Percentiles rank a stretch among this genome's conserved stretches.
Evolutionary conservation across 2,888 invertebrate genomes (phyloP).

Genomic region (Netelia virgata): DNA sequence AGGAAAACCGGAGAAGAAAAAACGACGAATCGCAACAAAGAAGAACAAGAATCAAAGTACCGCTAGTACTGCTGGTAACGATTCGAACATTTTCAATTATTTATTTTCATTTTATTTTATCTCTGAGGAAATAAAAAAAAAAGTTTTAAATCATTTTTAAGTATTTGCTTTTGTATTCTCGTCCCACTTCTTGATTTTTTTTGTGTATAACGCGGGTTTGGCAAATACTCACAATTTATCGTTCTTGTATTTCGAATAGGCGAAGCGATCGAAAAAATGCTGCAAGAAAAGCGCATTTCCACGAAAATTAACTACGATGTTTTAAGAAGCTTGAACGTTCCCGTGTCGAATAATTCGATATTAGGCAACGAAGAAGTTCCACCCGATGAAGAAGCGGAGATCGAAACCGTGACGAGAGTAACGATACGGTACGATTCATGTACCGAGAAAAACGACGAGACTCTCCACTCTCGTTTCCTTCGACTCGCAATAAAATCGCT

Average conservation of each 20-base stretch:
- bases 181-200: too few species aligned
- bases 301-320: conserved; percentile 99
- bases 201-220: too few species aligned
- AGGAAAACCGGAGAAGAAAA: conserved; percentile 94
- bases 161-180: too few species aligned
- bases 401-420: conserved; percentile 36
- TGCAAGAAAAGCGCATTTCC: conserved; percentile 98
- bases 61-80: conserved; percentile 86
- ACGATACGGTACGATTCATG: conserved; percentile 15
- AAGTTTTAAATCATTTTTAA: too few species aligned
- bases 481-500: too few species aligned
- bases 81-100: not conserved
- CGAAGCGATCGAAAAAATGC: conserved; percentile 98
- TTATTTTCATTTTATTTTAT: too few species aligned
- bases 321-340: conserved; percentile 90
- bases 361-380: conserved; percentile 63
- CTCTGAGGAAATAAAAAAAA: too few species aligned
- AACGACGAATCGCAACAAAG: conserved; percentile 88
- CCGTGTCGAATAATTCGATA: conserved; percentile 68
- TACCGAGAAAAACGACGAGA: not conserved
- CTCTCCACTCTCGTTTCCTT: too few species aligned
- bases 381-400: conserved; percentile 43
- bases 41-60: conserved; percentile 88
- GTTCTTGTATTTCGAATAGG: conserved; percentile 85
- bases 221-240: too few species aligned